These are phyloP conservation scores for Melitaea athalia DNA, from an alignment of 2,888 invertebrate genomes.

Conservation along the genomic window DNA sequence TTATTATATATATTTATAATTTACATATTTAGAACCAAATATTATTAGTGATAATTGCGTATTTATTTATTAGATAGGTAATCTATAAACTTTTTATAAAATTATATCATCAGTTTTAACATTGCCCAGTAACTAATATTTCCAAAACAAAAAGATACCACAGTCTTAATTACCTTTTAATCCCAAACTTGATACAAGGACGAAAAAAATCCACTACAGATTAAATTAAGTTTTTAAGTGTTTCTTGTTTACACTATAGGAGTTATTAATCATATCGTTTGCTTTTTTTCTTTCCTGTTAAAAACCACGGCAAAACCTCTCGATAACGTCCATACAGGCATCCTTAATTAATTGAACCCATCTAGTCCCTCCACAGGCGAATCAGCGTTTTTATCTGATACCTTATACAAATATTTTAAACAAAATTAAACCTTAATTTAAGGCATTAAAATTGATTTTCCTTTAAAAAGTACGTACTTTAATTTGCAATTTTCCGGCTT, in stretches of 20 bases:
- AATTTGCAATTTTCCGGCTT: constrained; percentile 79
- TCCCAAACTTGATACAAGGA: not conserved
- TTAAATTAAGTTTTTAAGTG: not conserved
- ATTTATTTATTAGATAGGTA: no score
- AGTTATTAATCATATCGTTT: constrained; percentile 23
- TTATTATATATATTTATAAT: no score
- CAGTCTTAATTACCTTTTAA: not conserved
- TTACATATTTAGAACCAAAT: no score
- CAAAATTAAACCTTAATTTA: constrained; percentile 25
- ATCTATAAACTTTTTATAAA: no score
- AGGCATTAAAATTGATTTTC: constrained; percentile 11
- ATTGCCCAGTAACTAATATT: not conserved
- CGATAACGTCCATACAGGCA: constrained; percentile 61
- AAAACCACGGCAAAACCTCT: constrained; percentile 43
- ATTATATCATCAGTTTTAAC: no score
- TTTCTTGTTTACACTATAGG: constrained; percentile 10
- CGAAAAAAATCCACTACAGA: not conserved
- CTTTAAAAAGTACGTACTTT: constrained; percentile 46
- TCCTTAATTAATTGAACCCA: constrained; percentile 74
- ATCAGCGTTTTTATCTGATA: constrained; percentile 71
- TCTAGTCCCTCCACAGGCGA: constrained; percentile 60
- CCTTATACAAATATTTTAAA: constrained; percentile 33
- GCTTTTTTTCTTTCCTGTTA: constrained; percentile 11
- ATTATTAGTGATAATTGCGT: no score
- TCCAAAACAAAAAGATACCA: not conserved